These are phyloP conservation scores for Lottia gigantea DNA, from an alignment of 2,888 invertebrate species.

Conservation along the genomic window DNA sequence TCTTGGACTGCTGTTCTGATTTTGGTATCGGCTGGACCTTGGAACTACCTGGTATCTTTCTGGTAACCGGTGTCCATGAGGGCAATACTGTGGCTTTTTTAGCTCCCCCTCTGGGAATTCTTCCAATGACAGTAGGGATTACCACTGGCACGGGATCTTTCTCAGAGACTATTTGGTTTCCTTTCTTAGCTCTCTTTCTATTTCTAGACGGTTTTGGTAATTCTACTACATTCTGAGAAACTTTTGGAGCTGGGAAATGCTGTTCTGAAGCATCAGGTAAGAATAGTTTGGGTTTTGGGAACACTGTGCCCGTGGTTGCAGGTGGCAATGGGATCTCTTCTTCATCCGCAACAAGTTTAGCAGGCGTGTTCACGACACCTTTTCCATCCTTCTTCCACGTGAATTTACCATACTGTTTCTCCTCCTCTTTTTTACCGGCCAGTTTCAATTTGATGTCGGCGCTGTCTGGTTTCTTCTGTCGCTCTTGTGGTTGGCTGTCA, in stretches of 20 bases:
- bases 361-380: not conserved
- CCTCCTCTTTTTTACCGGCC: not conserved
- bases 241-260: not conserved
- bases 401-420: not conserved
- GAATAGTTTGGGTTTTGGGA: constrained; percentile 1
- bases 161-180: not conserved
- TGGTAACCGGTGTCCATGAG: constrained; percentile 26
- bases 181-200: not conserved
- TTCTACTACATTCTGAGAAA: not conserved
- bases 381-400: constrained; percentile 1
- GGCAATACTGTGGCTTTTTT: constrained; percentile 16
- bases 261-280: not conserved
- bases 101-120: constrained; percentile 27
- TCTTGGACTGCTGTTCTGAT: constrained; percentile 14
- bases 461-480: not conserved
- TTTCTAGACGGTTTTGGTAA: not conserved
- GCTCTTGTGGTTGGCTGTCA: not conserved
- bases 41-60: constrained; percentile 12
- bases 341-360: not conserved
- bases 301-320: not conserved
- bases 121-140: constrained; percentile 32
- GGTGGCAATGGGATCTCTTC: not conserved
- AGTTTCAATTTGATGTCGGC: constrained; percentile 1
- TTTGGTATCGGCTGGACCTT: not conserved
- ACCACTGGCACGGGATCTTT: constrained; percentile 23